A percentile compares a stretch with the other conserved stretches of the same genome.
Conservation (phyloP, 1,140 invertebrate genomes). For the Lordiphosa stackelbergi region DNA sequence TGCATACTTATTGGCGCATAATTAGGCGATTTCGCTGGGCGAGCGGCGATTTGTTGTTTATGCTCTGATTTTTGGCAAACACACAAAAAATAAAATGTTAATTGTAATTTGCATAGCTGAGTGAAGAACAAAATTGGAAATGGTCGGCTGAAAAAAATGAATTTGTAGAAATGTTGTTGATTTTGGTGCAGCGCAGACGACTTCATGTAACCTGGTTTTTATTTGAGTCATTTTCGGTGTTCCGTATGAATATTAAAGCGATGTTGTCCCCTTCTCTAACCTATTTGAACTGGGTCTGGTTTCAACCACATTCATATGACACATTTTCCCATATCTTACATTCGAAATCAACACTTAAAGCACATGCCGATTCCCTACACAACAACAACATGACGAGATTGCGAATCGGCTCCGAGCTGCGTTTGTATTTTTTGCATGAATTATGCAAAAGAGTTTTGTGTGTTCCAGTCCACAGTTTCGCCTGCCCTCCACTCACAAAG, state of each 20-base stretch:
- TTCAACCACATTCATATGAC: conserved; percentile 16
- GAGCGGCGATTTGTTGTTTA: conserved; percentile 11
- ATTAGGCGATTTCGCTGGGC: conserved; percentile 40
- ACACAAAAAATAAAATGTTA: neutral
- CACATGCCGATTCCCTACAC: conserved; percentile 14
- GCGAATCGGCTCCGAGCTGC: conserved; percentile 20
- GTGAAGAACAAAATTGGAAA: neutral
- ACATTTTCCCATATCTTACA: conserved; percentile 9
- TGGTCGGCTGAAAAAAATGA: neutral
- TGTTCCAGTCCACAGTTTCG: conserved; percentile 11
- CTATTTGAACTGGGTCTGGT: conserved; percentile 2
- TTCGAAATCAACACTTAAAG: conserved; percentile 33
- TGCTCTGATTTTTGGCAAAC: conserved; percentile 25
- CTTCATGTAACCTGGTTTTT: too few species aligned
- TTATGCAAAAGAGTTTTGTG: conserved; percentile 67
- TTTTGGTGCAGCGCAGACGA: neutral
- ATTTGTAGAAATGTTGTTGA: neutral
- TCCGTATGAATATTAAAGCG: too few species aligned
- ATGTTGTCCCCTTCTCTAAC: too few species aligned
- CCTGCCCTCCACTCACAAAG: conserved; percentile 49
- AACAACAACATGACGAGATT: conserved; percentile 19
- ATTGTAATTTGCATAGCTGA: conserved; percentile 19
- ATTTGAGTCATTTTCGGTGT: too few species aligned
- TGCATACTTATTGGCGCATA: conserved; percentile 60
- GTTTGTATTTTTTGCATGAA: conserved; percentile 56